Base-by-base conservation (phyloP, 2,797 vertebrate species). In the Chromis chromis region DNA sequence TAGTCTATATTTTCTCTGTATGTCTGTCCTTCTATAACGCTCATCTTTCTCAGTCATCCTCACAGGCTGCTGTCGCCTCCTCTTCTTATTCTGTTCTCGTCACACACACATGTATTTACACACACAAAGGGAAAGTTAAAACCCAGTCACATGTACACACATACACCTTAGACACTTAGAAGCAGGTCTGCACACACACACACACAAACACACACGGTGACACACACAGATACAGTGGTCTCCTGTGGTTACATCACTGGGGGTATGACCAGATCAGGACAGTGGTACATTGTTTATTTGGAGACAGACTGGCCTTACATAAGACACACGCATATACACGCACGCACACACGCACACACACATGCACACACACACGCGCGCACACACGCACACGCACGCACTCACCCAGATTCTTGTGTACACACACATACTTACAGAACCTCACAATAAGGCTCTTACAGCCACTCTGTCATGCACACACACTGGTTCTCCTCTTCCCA, bases 241-340 rank as follows among this genome's bases (percentile, higher is more conserved):
- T 67, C 64, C 58, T 56, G 58, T 68, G 58, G 60, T 91, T 85
- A 87, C 87, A 78, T 90, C 82, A 91, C 58, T 61, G 53, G 55
- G 76, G 70, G 65, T 55, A 53, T 86, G 88, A 82, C 67, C 82
- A 83, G 63, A 69, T 85, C 58, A 79, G 86, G 82, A 93, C 91
- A 93, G 86, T 84, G 82, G 69, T 28, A 52, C 85, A 91, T 86
- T 93, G 90, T 90, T 88, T 86, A 76, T 86, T 70, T 90, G 79
- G 42, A 67, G 52, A 74, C 74, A 74, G 78, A 78, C 68, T 86
- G 64, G 65, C 69, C 86, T 92, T 88, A 90, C 58, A 65, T 91
- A 92, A 92, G 65, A 74, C 58, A 61, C 65, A 72, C 63, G 67
- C n/a, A 33, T 50, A 54, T 42, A 62, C 61, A 59, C 14, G 27